Evolutionary conservation across 2,888 invertebrate genomes (phyloP).

Genomic region (Tipula vernalis): DNA sequence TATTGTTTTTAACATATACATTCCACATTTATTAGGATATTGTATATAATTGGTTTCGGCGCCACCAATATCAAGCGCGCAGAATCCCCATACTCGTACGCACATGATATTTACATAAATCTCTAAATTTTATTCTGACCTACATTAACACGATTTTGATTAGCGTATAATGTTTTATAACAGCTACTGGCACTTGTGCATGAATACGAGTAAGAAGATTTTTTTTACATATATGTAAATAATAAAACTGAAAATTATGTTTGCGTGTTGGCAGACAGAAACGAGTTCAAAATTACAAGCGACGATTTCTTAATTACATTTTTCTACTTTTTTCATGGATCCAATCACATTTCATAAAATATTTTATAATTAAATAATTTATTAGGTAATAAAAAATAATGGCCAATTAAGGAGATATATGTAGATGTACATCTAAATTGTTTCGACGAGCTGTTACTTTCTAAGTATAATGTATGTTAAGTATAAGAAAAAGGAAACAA

Average conservation of each 20-base stretch:
- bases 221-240: background rate
- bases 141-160: background rate
- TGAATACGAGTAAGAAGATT: too few species aligned
- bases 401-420: too few species aligned
- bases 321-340: too few species aligned
- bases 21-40: background rate
- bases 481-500: too few species aligned
- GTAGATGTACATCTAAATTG: too few species aligned
- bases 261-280: background rate
- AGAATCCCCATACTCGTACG: background rate
- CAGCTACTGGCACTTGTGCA: background rate
- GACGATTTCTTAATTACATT: background rate
- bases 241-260: background rate
- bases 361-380: too few species aligned
- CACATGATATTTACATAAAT: background rate
- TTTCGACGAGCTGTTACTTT: too few species aligned
- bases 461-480: too few species aligned
- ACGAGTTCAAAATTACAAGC: background rate
- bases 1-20: background rate
- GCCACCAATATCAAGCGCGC: background rate
- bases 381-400: too few species aligned
- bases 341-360: too few species aligned
- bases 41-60: background rate
- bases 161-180: background rate
- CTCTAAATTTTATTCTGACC: background rate